These are phyloP conservation scores for Ovis canadensis DNA, from an alignment of 2,113 vertebrate species.

Conservation along the genomic window DNA sequence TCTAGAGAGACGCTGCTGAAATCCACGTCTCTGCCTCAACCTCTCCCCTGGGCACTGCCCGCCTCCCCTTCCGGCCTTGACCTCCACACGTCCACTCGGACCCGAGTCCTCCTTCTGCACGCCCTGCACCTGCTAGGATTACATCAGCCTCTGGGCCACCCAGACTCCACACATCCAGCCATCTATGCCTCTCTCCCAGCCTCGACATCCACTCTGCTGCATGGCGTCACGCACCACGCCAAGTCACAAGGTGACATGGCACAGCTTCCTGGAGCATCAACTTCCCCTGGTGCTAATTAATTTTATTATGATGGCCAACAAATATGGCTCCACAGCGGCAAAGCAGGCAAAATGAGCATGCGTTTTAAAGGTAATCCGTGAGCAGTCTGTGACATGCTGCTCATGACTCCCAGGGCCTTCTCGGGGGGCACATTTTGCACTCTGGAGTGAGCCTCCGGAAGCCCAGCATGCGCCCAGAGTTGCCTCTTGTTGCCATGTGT, in stretches of 20 bases:
- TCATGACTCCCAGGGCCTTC: neutral
- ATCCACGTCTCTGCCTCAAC: neutral
- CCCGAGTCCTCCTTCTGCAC: neutral
- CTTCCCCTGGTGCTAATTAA: rapidly evolving
- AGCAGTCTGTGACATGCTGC: rapidly evolving
- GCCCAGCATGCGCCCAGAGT: neutral
- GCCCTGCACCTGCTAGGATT: neutral
- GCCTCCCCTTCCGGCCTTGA: neutral
- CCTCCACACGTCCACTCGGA: neutral
- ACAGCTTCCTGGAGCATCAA: neutral
- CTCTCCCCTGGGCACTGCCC: neutral
- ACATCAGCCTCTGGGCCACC: neutral
- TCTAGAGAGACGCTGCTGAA: neutral
- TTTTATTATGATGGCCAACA: rapidly evolving
- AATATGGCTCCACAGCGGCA: rapidly evolving
- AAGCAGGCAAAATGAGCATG: rapidly evolving
- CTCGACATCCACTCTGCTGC: rapidly evolving
- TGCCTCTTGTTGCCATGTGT: too few species aligned
- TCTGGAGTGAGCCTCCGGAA: neutral
- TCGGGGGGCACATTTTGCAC: neutral
- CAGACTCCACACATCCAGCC: neutral
- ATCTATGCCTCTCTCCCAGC: neutral
- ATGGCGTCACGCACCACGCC: rapidly evolving
- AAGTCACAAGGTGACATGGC: neutral
- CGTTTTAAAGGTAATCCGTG: neutral